Conservation (phyloP, 2,797 vertebrate genomes). For the Labroides dimidiatus region DNA sequence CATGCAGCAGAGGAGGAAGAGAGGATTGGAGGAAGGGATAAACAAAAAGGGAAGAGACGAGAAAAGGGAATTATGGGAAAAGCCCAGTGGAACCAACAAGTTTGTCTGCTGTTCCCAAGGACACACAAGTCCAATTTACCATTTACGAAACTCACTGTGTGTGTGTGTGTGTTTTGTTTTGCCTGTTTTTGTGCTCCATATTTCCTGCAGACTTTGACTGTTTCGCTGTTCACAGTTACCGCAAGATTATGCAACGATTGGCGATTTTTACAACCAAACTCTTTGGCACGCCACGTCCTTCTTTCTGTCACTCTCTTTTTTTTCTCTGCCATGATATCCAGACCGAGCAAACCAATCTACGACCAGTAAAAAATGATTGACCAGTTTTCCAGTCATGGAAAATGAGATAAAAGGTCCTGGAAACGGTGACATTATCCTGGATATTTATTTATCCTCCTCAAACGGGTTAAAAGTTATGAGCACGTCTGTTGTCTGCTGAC, state of each 20-base stretch:
- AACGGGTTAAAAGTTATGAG: too few species aligned
- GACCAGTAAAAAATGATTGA: background rate
- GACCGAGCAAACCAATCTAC: background rate
- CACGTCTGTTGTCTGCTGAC: too few species aligned
- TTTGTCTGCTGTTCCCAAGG: conserved; percentile 62
- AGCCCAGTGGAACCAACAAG: conserved; percentile 65
- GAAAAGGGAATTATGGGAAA: conserved; percentile 69
- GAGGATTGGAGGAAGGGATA: conserved; percentile 57
- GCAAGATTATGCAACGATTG: background rate
- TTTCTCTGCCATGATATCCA: background rate
- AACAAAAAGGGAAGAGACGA: conserved; percentile 60
- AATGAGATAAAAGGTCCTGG: too few species aligned
- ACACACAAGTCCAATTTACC: conserved; percentile 67
- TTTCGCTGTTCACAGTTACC: conserved; percentile 23
- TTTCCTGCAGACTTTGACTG: conserved; percentile 48
- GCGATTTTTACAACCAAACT: background rate
- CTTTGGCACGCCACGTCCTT: too few species aligned
- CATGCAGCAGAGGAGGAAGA: conserved; percentile 74
- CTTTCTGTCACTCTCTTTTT: background rate
- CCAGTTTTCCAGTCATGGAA: too few species aligned
- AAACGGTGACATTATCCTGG: too few species aligned
- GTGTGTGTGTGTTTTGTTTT: conserved; percentile 38
- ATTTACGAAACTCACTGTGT: conserved; percentile 44
- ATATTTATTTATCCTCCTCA: too few species aligned
- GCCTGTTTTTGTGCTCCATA: conserved; percentile 24